These are phyloP conservation scores for Rhyacichthys aspro DNA, from an alignment of 2,797 vertebrate genomes.

Conservation along the genomic window DNA sequence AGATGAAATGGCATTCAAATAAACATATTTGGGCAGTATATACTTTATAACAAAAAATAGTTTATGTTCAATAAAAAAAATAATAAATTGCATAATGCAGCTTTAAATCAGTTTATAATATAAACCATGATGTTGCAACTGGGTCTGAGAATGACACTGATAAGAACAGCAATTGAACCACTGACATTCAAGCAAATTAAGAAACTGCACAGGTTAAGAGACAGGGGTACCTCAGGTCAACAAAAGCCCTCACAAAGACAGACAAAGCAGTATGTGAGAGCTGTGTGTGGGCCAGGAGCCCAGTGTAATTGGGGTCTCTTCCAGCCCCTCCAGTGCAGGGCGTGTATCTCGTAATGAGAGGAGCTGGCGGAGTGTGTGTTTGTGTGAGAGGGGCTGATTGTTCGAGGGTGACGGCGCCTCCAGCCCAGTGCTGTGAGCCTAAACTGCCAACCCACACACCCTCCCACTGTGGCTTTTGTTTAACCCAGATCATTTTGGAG, in stretches of 20 bases:
- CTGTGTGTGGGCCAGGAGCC: conserved; percentile 11
- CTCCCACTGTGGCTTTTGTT: conserved; percentile 57
- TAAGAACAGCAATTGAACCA: too few relatives aligned
- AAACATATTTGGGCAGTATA: too few relatives aligned
- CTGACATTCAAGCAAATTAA: too few relatives aligned
- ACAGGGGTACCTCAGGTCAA: background rate
- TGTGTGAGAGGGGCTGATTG: conserved; percentile 21
- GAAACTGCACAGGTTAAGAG: too few relatives aligned
- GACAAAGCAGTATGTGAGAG: background rate
- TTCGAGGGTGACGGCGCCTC: conserved; percentile 33
- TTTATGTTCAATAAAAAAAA: too few relatives aligned
- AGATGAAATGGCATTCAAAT: too few relatives aligned
- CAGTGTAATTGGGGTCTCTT: conserved; percentile 49
- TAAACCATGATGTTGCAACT: too few relatives aligned
- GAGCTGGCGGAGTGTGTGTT: conserved; percentile 15
- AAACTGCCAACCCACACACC: conserved; percentile 45
- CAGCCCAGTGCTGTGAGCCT: conserved; percentile 47
- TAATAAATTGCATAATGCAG: too few relatives aligned
- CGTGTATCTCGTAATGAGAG: conserved; percentile 55
- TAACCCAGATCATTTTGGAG: conserved; percentile 54
- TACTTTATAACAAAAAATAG: too few relatives aligned
- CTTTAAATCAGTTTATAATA: too few relatives aligned
- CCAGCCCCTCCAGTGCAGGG: conserved; percentile 42
- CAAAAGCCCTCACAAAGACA: background rate
- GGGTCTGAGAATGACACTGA: too few relatives aligned